Evolutionary conservation across 30 jellyfish, hydroid and myxozoan species (phyloP).

Genomic region (Nemopilema nomurai): DNA sequence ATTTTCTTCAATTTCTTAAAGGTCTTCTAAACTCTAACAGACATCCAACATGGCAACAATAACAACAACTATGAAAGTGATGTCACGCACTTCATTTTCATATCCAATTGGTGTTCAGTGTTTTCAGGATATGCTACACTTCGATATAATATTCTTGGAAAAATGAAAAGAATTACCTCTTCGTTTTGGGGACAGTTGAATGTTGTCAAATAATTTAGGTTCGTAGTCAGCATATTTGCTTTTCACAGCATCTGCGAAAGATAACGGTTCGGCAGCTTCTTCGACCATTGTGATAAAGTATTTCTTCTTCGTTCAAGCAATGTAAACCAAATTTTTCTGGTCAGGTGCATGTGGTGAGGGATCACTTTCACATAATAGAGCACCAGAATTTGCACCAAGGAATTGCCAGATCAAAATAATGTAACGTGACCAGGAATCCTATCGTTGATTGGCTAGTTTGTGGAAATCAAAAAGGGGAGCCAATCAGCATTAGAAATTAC

Average conservation of each 20-base stretch:
- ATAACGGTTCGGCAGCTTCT: conserved; percentile 24
- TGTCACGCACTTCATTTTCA: no score
- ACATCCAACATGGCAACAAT: no score
- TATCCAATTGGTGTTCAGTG: no score
- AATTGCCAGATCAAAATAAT: conserved; percentile 20
- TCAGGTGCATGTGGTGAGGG: conserved; percentile 71
- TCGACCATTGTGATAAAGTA: conserved; percentile 33
- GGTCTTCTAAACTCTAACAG: no score
- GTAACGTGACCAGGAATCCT: conserved; percentile 18
- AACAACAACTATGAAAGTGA: no score
- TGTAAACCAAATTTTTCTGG: conserved; percentile 4
- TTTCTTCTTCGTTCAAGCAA: background rate
- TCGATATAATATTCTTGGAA: no score
- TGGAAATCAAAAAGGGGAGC: background rate
- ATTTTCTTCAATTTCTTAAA: no score
- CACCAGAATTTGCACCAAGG: conserved; percentile 40
- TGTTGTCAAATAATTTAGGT: conserved; percentile 57
- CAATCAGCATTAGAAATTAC: conserved; percentile 23
- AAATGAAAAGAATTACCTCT: no score
- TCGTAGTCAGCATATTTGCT: conserved; percentile 1
- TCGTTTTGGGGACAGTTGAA: conserved; percentile 64
- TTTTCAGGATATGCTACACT: no score
- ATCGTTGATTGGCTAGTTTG: conserved; percentile 36
- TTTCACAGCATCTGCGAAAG: conserved; percentile 48
- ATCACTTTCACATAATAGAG: conserved; percentile 40